Evolutionary conservation across 2,797 vertebrate species (phyloP).

Genomic region (Melanogrammus aeglefinus): DNA sequence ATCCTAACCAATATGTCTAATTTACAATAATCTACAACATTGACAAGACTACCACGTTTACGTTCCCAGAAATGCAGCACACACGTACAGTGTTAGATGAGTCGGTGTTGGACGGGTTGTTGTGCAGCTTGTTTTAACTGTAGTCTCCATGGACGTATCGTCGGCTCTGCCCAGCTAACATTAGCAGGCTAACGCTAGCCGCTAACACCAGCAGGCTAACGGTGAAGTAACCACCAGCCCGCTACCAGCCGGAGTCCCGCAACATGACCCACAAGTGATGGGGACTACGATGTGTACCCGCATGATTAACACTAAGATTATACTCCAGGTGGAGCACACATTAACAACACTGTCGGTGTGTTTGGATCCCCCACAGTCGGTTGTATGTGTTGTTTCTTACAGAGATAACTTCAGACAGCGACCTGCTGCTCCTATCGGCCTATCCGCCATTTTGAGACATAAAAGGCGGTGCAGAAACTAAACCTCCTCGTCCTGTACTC

Average conservation of each 20-base stretch:
- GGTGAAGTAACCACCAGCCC: not conserved
- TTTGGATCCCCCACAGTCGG: not conserved
- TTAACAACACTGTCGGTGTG: not conserved
- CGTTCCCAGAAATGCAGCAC: not conserved
- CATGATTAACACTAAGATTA: not conserved
- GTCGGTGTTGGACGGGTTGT: not conserved
- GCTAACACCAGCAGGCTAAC: constrained; percentile 4
- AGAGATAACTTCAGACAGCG: constrained; percentile 47
- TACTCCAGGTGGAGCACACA: not conserved
- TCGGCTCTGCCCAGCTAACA: constrained; percentile 14
- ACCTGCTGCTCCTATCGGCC: constrained; percentile 84
- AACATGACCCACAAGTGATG: not conserved
- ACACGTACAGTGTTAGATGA: not conserved
- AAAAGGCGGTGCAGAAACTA: constrained; percentile 79
- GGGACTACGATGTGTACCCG: not conserved
- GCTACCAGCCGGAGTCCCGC: not conserved
- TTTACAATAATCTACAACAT: not conserved
- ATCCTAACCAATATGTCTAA: not conserved
- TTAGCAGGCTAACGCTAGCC: constrained; percentile 26
- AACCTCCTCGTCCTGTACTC: constrained; percentile 81
- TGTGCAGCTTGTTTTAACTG: not conserved
- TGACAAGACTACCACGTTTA: not conserved
- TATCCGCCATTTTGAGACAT: constrained; percentile 97
- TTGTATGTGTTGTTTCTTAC: not conserved
- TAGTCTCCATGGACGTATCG: not conserved